Evolutionary conservation across 2,797 vertebrate genomes (phyloP).

Genomic region (Rhyacichthys aspro): DNA sequence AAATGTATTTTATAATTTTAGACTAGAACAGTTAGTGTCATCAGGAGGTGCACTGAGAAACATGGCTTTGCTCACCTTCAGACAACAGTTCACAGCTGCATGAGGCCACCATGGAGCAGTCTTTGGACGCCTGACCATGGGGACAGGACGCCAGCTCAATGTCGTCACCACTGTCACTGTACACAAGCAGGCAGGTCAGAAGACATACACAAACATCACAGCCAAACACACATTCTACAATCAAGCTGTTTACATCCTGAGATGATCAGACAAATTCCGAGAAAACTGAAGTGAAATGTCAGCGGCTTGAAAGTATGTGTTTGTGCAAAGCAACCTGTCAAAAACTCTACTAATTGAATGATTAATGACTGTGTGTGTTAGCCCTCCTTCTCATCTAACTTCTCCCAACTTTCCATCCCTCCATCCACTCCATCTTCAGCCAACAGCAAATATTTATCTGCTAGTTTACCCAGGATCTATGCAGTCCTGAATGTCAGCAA

Average conservation of each 20-base stretch:
- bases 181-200: slow-evolving; percentile 60
- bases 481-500: slow-evolving; percentile 98
- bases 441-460: slow-evolving; percentile 73
- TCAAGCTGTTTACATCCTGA: slow-evolving; percentile 62
- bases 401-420: slow-evolving; percentile 13
- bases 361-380: slow-evolving; percentile 68
- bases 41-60: not conserved
- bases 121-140: slow-evolving; percentile 85
- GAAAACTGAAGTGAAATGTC: slow-evolving; percentile 52
- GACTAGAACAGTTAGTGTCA: slow-evolving; percentile 8
- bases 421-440: slow-evolving; percentile 38
- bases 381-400: slow-evolving; percentile 23
- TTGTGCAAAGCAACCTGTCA: slow-evolving; percentile 67
- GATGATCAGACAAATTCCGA: slow-evolving; percentile 28
- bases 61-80: slow-evolving; percentile 81
- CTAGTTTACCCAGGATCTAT: slow-evolving; percentile 90
- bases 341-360: slow-evolving; percentile 71
- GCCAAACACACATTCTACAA: slow-evolving; percentile 41
- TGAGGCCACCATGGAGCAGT: slow-evolving; percentile 84
- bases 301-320: slow-evolving; percentile 35
- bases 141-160: slow-evolving; percentile 88
- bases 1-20: not conserved
- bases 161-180: slow-evolving; percentile 95
- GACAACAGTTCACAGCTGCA: slow-evolving; percentile 94
- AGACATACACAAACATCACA: slow-evolving; percentile 40